Evolutionary conservation across 2,113 vertebrate genomes (phyloP).

Genomic region (Heterocephalus glaber): DNA sequence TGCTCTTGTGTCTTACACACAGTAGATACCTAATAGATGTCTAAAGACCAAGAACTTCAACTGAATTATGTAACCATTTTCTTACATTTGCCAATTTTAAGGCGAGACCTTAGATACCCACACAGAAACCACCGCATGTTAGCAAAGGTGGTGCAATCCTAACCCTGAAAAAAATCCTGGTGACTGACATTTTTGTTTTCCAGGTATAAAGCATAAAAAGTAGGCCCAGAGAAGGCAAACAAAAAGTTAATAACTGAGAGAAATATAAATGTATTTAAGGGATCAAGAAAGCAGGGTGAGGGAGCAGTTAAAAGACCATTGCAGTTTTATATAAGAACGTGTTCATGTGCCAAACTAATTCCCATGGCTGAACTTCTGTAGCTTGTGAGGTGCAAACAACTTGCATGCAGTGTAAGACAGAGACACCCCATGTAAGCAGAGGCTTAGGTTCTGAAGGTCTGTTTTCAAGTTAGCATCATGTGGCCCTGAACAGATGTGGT

Average conservation of each 20-base stretch:
- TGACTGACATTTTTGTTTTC: constrained; percentile 41
- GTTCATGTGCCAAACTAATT: constrained; percentile 55
- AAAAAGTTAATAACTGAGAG: constrained; percentile 39
- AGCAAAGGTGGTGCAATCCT: background rate
- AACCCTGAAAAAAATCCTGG: constrained; percentile 29
- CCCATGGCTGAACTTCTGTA: constrained; percentile 60
- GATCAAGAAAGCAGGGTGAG: constrained; percentile 30
- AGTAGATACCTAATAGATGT: constrained; percentile 12
- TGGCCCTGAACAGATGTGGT: constrained; percentile 5
- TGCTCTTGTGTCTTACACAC: constrained; percentile 25
- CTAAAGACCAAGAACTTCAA: constrained; percentile 50
- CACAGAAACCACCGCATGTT: constrained; percentile 33
- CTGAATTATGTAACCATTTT: constrained; percentile 47
- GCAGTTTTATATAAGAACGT: constrained; percentile 58
- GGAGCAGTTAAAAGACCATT: background rate
- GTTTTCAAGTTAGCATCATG: constrained; percentile 63
- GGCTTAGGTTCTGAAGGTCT: constrained; percentile 22
- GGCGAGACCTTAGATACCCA: constrained; percentile 16
- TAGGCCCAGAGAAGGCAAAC: constrained; percentile 40
- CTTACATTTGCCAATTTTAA: constrained; percentile 50
- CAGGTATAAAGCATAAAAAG: constrained; percentile 13
- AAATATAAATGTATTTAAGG: constrained; percentile 48
- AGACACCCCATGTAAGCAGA: background rate
- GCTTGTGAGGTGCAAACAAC: constrained; percentile 61
- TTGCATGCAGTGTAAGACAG: background rate